Evolutionary conservation across 2,113 vertebrate genomes (phyloP).

Genomic region (Ceyx melanurus): DNA sequence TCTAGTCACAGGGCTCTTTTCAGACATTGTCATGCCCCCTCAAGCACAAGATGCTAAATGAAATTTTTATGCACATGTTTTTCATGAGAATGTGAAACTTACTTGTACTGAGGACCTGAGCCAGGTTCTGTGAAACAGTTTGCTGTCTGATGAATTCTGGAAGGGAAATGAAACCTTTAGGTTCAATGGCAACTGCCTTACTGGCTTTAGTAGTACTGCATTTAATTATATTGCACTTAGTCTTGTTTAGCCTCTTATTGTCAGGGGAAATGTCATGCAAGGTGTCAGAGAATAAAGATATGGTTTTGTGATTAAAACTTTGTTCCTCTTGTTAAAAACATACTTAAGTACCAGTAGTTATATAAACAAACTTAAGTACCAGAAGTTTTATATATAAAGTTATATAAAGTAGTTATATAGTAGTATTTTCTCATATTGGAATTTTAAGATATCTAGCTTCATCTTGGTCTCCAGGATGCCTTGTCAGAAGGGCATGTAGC

Average conservation of each 20-base stretch:
- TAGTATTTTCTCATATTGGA: not conserved
- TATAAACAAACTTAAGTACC: not conserved
- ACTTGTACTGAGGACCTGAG: not conserved
- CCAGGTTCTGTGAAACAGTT: not conserved
- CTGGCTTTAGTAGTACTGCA: not conserved
- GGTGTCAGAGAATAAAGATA: not conserved
- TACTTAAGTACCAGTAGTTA: not conserved
- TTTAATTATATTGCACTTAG: not conserved
- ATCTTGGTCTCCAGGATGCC: constrained; percentile 1
- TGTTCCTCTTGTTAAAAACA: not conserved
- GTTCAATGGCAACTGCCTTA: not conserved
- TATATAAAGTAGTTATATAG: too few species aligned
- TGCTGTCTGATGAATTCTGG: not conserved
- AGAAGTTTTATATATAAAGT: not conserved
- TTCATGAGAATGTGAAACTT: not conserved
- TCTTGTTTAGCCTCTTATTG: not conserved
- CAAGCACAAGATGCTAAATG: not conserved
- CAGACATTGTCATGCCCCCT: not conserved
- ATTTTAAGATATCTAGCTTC: not conserved
- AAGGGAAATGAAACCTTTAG: not conserved
- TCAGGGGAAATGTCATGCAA: not conserved
- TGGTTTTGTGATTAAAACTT: not conserved
- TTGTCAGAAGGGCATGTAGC: constrained; percentile 20
- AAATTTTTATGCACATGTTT: not conserved
- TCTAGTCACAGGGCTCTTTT: not conserved